Conservation (phyloP, 2,888 invertebrate species). For the Polydrusus tereticollis region DNA sequence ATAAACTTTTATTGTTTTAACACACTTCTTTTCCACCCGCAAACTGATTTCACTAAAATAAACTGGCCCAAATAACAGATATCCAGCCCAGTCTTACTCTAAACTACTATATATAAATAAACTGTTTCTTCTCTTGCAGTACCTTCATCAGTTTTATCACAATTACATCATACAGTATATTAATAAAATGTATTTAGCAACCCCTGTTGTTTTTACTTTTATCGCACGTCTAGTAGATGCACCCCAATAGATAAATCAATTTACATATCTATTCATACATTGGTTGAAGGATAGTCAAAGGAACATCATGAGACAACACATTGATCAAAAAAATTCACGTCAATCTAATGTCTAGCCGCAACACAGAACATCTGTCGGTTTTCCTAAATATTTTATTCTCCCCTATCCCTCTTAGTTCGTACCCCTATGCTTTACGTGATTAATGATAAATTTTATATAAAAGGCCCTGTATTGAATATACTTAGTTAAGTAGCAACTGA, state of each 20-base stretch:
- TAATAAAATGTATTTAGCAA: not conserved
- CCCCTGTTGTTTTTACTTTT: not conserved
- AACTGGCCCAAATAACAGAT: too few relatives aligned
- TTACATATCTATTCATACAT: not conserved
- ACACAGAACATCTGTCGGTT: conserved; percentile 22
- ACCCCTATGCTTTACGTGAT: conserved; percentile 48
- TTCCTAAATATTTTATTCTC: conserved; percentile 28
- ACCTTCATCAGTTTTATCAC: too few relatives aligned
- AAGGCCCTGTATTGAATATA: conserved; percentile 32
- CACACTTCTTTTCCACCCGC: too few relatives aligned
- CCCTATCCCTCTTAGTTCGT: conserved; percentile 28
- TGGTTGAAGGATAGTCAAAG: conserved; percentile 1
- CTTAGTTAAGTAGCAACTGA: not conserved
- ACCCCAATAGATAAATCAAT: not conserved
- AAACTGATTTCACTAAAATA: too few relatives aligned
- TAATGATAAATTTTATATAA: conserved; percentile 44
- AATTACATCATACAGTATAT: too few relatives aligned
- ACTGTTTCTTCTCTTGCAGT: too few relatives aligned
- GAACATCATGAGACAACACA: not conserved
- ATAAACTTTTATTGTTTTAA: too few relatives aligned
- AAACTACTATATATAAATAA: too few relatives aligned
- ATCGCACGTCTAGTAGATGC: not conserved
- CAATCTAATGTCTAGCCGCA: conserved; percentile 17
- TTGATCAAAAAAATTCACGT: conserved; percentile 10
- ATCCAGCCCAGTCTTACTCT: too few relatives aligned